These are phyloP conservation scores for Umimayanthus chanpuru DNA, from an alignment of 92 coral and sea anemone species.

Conservation along the genomic window DNA sequence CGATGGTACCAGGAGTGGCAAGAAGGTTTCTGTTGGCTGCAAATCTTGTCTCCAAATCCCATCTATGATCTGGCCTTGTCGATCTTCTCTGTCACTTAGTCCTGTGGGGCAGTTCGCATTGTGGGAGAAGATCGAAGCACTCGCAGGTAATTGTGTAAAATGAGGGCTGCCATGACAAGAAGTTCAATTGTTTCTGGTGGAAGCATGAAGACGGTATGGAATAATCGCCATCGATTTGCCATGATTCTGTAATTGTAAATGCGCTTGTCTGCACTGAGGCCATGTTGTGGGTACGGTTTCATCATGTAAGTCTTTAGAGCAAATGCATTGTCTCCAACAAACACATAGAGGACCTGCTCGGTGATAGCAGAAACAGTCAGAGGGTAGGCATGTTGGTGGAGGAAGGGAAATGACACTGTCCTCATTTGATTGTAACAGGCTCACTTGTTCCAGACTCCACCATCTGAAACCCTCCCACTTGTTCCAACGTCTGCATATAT, in stretches of 20 bases:
- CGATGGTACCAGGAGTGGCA: conserved; percentile 56
- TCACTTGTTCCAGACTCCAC: conserved; percentile 69
- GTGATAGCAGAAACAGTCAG: conserved; percentile 28
- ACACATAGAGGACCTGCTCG: conserved; percentile 44
- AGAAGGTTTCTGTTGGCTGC: conserved; percentile 38
- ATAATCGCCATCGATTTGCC: conserved; percentile 58
- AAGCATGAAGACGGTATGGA: conserved; percentile 32
- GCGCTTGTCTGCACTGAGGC: conserved; percentile 49
- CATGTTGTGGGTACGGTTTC: conserved; percentile 64
- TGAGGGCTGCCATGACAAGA: conserved; percentile 47
- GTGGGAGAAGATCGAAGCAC: conserved; percentile 44
- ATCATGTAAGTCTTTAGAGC: conserved; percentile 48
- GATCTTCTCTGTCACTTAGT: conserved; percentile 34
- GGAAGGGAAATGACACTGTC: conserved; percentile 52
- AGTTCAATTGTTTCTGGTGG: conserved; percentile 44
- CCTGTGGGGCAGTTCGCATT: conserved; percentile 50
- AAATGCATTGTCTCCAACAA: conserved; percentile 66
- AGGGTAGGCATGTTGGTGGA: conserved; percentile 53
- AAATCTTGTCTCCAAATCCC: conserved; percentile 54
- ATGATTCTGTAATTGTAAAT: conserved; percentile 59
- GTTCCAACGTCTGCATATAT: no score
- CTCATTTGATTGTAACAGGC: conserved; percentile 52
- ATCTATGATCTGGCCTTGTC: conserved; percentile 13
- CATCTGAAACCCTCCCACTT: conserved; percentile 66
- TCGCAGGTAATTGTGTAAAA: conserved; percentile 50